Evolutionary conservation across 2,888 invertebrate species (phyloP), one percentile per base, ranked within the genome.

Genomic region (Sturmia bella): DNA sequence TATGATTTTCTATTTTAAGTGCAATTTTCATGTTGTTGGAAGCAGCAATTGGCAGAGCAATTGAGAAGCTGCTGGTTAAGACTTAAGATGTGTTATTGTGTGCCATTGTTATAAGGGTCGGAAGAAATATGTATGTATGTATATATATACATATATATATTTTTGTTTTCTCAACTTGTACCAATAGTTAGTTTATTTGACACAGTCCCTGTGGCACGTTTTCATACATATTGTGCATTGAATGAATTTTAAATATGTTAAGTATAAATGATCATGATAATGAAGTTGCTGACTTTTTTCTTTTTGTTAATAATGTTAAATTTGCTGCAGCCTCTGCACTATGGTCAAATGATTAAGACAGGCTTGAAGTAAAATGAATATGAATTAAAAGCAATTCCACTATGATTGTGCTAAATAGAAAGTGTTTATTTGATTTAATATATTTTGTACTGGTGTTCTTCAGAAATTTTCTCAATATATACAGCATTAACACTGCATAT

Each of bases 161-260:
- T 57, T 48, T 39, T 74, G 41, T 15, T 19, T 17, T 41, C 45
- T 39, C 43, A 64, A 75, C 64, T 70, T 77, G 43, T 69, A 64
- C 70, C 78, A 82, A 78, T 78, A 78, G 78, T 82, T 82, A 27
- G 78, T 74, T 82, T 78, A 70, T 82, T 78, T 82, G 78, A 82
- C 82, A 82, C 82, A 82, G 74, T 78, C 74, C 82, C 78, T 75
- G 74, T 78, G 78, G 82, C 82, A 82, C 82, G 82, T 82, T 82
- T 82, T 21, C 64, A 48, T 70, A 66, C 59, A 72, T 69, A 76
- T 52, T 9, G 17, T 72, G 66, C 69, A 70, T 75, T 70, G 64
- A 45, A 74, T 78, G 70, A 52, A 78, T 78, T 68, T 79, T 79
- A 79, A 79, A 73, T 52, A 52, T 27, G 56, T 56, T 56, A 59